Base-by-base conservation (phyloP, 2,113 vertebrate genomes). In the Psittacus erithacus region DNA sequence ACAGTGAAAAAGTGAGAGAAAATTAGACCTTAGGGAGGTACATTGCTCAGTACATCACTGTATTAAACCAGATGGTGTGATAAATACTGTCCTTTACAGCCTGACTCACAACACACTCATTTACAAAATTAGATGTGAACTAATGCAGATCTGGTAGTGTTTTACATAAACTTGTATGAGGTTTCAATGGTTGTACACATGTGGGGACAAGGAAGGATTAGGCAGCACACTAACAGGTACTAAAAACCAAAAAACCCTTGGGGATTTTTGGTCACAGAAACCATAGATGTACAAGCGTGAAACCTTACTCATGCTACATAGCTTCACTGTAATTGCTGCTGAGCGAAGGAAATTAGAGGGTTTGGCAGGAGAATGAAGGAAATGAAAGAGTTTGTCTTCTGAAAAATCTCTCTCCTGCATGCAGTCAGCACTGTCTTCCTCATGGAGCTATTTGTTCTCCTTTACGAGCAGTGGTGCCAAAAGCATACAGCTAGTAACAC, bases 341-440 rank as follows among this genome's bases (percentile, higher is more conserved):
- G 68, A 69, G n/a, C 75, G 64, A 88, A 87, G 74, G 68, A 92
- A 91, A 86, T 93, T 83, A 81, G 31, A 91, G 69, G 71, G 75
- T 74, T 91, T 52, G 31, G 50, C 41, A 90, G 46, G 13, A 84
- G 53, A 60, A 47, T 64, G 59, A 84, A 90, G 68, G 78, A 94
- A 91, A 96, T 93, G 12, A 95, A 67, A 62, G 88, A 64, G 83
- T 77, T 59, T 68, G 19, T 68, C 57, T 86, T 50, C 63, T 78
- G 75, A 70, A 85, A 85, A 91, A 68, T 78, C 27, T 14, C 17
- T 90, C 57, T 92, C 6, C 65, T 92, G 16, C n/a, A 10, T 3
- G 12, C 53, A 59, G 23, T 68, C 47, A 75, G 60, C 62, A 46
- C 25, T 65, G 43, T 44, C 35, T 69, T 92, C 81, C 52, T 92